Percentiles rank a stretch among this genome's conserved stretches.
Evolutionary conservation across 2,888 invertebrate genomes (phyloP).

Genomic region (Stenodema calcarata): DNA sequence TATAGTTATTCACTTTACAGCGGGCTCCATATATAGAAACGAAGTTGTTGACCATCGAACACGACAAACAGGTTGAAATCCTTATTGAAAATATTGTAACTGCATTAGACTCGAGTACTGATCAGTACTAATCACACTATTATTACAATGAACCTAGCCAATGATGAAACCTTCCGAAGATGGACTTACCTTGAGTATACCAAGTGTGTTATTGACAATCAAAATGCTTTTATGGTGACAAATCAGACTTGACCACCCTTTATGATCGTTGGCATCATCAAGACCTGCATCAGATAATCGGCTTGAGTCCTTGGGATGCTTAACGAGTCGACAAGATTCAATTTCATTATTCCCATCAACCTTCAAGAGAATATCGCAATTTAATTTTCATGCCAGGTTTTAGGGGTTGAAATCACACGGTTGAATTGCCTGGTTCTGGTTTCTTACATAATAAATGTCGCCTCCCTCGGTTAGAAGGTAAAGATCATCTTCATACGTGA

Average conservation of each 20-base stretch:
- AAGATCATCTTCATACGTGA: background rate
- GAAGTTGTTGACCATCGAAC: background rate
- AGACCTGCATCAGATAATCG: background rate
- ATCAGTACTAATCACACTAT: no score
- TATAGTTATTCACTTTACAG: background rate
- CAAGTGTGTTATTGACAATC: background rate
- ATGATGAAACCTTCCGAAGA: no score
- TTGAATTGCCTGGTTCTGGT: background rate
- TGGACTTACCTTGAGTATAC: background rate
- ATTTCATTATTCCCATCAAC: background rate
- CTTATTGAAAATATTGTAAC: no score
- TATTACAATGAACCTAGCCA: no score
- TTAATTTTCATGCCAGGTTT: background rate
- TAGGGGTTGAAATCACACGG: no score
- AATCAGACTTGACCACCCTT: background rate
- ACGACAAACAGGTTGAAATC: background rate
- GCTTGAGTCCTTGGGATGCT: background rate
- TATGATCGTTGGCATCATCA: background rate
- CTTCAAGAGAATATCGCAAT: background rate
- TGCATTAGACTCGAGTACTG: no score
- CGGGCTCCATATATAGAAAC: background rate
- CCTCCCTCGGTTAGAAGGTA: slow-evolving; percentile 3
- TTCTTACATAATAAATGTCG: background rate
- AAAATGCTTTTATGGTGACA: background rate
- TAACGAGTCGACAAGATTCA: background rate